phyloP scores from a whole-genome alignment of 2,888 invertebrate species.

The Fabriciana adippe region DNA sequence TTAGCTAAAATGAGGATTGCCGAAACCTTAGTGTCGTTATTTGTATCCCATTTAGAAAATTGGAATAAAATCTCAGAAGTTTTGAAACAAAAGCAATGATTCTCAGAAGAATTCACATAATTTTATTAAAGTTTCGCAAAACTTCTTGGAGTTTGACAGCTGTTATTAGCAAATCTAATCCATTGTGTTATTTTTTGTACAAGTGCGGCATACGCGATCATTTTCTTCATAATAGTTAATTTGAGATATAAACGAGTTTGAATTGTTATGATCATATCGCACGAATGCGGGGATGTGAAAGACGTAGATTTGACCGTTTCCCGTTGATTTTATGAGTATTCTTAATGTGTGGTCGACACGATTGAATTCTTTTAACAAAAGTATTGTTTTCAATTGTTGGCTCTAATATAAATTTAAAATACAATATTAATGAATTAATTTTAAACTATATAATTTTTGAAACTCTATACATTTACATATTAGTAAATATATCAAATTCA shows the following conservation, averaged over 20 bases:
- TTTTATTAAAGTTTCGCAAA: background rate
- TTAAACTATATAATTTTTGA: background rate
- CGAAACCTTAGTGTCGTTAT: no score
- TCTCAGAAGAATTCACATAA: background rate
- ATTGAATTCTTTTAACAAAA: slow-evolving; percentile 43
- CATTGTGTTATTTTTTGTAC: slow-evolving; percentile 30
- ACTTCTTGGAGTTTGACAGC: slow-evolving; percentile 13
- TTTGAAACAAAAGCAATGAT: background rate
- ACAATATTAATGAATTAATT: background rate
- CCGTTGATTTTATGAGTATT: slow-evolving; percentile 70
- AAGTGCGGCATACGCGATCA: slow-evolving; percentile 50
- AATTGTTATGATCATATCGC: slow-evolving; percentile 65
- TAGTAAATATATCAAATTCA: no score
- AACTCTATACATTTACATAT: no score
- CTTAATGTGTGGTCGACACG: slow-evolving; percentile 74
- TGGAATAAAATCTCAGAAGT: background rate
- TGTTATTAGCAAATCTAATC: slow-evolving; percentile 7
- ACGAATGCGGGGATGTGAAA: slow-evolving; percentile 52
- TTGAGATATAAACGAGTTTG: slow-evolving; percentile 58
- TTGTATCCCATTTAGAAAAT: no score
- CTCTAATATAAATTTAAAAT: background rate
- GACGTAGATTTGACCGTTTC: slow-evolving; percentile 48
- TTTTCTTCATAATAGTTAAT: slow-evolving; percentile 58
- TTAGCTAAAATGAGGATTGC: no score
- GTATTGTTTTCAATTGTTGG: slow-evolving; percentile 31